Evolutionary conservation across 2,113 vertebrate genomes (phyloP).

Genomic region (Callospermophilus lateralis): DNA sequence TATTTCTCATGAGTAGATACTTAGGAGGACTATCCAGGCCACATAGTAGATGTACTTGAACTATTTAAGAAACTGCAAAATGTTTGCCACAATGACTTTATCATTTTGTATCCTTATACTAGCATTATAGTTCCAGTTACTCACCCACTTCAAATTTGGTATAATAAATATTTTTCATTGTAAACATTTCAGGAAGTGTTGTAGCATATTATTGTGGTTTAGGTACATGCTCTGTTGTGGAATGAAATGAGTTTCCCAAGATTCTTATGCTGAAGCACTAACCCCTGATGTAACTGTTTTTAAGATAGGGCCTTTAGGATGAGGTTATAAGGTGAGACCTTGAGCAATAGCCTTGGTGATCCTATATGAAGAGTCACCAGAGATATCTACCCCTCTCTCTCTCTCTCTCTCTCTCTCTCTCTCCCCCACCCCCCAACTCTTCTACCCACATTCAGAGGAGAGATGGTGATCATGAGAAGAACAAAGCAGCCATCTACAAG

Average conservation of each 20-base stretch:
- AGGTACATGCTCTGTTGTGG: not conserved
- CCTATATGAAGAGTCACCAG: too few species aligned
- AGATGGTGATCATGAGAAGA: too few species aligned
- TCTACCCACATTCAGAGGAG: not conserved
- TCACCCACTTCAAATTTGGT: not conserved
- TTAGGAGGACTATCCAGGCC: not conserved
- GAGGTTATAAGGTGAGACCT: not conserved
- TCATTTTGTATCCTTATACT: not conserved
- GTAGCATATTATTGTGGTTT: not conserved
- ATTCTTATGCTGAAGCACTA: not conserved
- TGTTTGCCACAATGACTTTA: not conserved
- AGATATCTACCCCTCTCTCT: accelerated
- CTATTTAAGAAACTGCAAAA: not conserved
- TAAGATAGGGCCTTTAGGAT: not conserved
- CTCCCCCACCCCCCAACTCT: not conserved
- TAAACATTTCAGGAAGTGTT: not conserved
- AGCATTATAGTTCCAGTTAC: not conserved
- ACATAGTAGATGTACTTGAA: not conserved
- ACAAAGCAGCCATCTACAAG: not conserved
- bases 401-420: not conserved
- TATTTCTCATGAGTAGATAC: not conserved
- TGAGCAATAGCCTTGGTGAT: not conserved
- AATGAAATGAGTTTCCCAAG: not conserved
- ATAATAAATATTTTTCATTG: not conserved
- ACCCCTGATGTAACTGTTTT: not conserved